Evolutionary conservation across 2,888 invertebrate species (phyloP), one percentile per base, ranked within the genome.

Genomic region (Parnassius mnemosyne): DNA sequence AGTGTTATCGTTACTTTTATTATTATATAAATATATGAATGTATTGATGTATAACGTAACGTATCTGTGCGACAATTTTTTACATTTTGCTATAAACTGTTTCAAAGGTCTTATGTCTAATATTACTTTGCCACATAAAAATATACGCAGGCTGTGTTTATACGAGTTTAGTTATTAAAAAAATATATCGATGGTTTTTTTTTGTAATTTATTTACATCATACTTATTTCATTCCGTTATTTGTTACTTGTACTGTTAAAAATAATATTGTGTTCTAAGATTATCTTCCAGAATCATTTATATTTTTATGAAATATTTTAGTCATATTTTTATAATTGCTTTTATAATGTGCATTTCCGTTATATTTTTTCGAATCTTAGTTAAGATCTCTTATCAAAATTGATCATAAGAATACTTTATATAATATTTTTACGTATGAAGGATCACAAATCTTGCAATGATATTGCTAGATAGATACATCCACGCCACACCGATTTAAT

Each of bases 271-370:
- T 46, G 1, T 12, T 12, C n/a, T 12, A 46, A 5, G 46, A 46
- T 43, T 9, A 43, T 43, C 2, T 52, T 46, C 34, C 52, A 46
- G 60, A n/a, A 11, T 25, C 25, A 47, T 53, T 52, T 41, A 44
- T 12, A n/a, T 46, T 46, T 46, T 12, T 46, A 46, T n/a, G 34
- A 46, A 43, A 11, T 11, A 43, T 11, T 46, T 12, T 61, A 65
- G 66, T 68, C 69, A n/a, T 42, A 42, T 49, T 49, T 47, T 41
- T 49, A 49, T 13, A 10, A 20, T 69, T 70, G 67, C 61, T 74
- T 71, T 77, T 75, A 9, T 73, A 76, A 71, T 73, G 72, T 66
- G 66, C 57, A 68, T 75, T 74, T 77, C 53, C 20, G 5, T 34
- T 5, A 20, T 44, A 61, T 71, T 67, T 65, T 62, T 71, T 73